Evolutionary conservation across 2,113 vertebrate genomes (phyloP).

Genomic region (Thamnophis sirtalis): DNA sequence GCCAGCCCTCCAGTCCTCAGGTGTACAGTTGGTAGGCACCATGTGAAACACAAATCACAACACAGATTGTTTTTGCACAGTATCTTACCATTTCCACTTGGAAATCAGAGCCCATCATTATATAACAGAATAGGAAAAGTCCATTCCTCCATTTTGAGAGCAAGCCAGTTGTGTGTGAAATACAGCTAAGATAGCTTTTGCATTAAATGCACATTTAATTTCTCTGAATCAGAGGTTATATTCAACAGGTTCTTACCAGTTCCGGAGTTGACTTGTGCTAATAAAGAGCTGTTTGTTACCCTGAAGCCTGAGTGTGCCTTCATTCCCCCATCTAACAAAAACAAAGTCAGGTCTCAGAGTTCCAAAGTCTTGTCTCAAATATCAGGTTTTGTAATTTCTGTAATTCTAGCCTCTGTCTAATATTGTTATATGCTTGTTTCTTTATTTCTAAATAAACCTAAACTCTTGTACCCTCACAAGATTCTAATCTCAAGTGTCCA

Average conservation of each 20-base stretch:
- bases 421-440: background rate
- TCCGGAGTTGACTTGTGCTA: no score
- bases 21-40: background rate
- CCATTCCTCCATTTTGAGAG: background rate
- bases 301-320: no score
- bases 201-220: background rate
- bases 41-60: background rate
- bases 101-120: background rate
- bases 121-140: background rate
- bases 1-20: background rate
- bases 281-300: no score
- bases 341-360: background rate
- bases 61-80: background rate
- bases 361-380: background rate
- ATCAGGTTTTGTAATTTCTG: background rate
- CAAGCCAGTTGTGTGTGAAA: background rate
- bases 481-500: background rate
- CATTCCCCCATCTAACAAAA: no score
- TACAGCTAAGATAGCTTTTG: background rate
- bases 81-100: background rate
- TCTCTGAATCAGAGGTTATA: background rate
- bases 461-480: background rate
- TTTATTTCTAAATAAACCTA: background rate
- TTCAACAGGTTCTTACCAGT: no score
- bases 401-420: no score